These are phyloP conservation scores for Otolemur garnettii DNA, from an alignment of 2,113 vertebrate genomes.

Conservation along the genomic window DNA sequence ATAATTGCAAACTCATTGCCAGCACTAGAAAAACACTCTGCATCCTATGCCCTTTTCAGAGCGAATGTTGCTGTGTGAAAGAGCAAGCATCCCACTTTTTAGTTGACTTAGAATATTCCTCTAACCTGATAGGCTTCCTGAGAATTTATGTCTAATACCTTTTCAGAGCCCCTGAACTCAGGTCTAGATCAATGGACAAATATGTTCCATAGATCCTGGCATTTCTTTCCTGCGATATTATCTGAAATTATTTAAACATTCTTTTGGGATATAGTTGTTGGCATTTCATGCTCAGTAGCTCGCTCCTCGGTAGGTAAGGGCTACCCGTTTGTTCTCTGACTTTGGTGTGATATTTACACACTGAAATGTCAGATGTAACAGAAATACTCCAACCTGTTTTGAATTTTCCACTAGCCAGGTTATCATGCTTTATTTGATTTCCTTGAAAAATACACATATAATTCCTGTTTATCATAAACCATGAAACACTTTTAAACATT, in stretches of 20 bases:
- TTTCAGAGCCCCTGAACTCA: slow-evolving; percentile 40
- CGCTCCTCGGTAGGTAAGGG: not conserved
- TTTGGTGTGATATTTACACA: slow-evolving; percentile 74
- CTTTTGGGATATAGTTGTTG: slow-evolving; percentile 34
- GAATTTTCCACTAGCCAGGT: slow-evolving; percentile 56
- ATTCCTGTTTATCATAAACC: slow-evolving; percentile 1
- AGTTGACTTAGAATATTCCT: slow-evolving; percentile 35
- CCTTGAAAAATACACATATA: slow-evolving; percentile 2
- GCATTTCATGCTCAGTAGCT: slow-evolving; percentile 65
- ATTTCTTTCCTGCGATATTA: slow-evolving; percentile 38
- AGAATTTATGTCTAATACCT: slow-evolving; percentile 20
- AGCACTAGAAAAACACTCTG: not conserved
- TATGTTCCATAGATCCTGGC: slow-evolving; percentile 41
- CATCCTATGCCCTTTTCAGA: slow-evolving; percentile 9
- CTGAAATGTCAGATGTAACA: slow-evolving; percentile 71
- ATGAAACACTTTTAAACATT: not conserved
- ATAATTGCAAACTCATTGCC: not conserved
- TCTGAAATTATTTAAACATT: slow-evolving; percentile 56
- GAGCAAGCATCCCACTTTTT: slow-evolving; percentile 17
- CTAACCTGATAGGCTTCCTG: not conserved
- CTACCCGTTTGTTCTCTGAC: slow-evolving; percentile 31
- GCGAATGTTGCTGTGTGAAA: not conserved
- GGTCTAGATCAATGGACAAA: slow-evolving; percentile 56
- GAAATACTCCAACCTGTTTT: slow-evolving; percentile 43
- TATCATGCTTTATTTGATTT: slow-evolving; percentile 24